Conservation (phyloP, 2,113 vertebrate genomes). For the Triplophysa tibetana region DNA sequence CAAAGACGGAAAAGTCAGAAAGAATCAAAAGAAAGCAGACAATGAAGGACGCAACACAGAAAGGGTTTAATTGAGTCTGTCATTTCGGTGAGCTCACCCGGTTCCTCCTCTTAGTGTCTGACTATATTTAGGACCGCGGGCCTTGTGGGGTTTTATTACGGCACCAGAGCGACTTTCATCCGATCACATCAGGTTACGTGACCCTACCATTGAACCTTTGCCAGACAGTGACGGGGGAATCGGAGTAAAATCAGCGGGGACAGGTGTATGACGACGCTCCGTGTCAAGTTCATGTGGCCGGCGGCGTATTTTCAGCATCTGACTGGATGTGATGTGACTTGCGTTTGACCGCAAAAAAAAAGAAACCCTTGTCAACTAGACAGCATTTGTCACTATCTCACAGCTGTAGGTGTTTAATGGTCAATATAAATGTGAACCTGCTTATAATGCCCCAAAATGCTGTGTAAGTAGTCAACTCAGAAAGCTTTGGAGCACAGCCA, state of each 20-base stretch:
- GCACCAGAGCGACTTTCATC: conserved; percentile 13
- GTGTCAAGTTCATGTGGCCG: neutral
- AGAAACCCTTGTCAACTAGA: neutral
- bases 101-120: conserved; percentile 2
- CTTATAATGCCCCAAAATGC: neutral
- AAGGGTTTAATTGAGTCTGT: conserved; percentile 30
- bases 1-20: conserved; percentile 15
- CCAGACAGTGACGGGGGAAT: neutral
- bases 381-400: neutral
- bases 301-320: neutral
- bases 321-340: conserved; percentile 19
- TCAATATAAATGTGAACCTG: neutral
- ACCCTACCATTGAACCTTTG: conserved; percentile 4
- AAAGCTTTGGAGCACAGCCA: neutral
- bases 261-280: neutral
- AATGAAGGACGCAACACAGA: neutral
- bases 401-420: neutral
- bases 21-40: conserved; percentile 22
- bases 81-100: conserved; percentile 25
- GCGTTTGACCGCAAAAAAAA: neutral
- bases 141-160: conserved; percentile 10
- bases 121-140: conserved; percentile 30
- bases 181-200: conserved; percentile 24
- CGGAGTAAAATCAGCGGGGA: conserved; percentile 11
- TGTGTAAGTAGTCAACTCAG: neutral